These are phyloP conservation scores for Kryptopterus vitreolus DNA, from an alignment of 2,797 vertebrate species.

Conservation along the genomic window DNA sequence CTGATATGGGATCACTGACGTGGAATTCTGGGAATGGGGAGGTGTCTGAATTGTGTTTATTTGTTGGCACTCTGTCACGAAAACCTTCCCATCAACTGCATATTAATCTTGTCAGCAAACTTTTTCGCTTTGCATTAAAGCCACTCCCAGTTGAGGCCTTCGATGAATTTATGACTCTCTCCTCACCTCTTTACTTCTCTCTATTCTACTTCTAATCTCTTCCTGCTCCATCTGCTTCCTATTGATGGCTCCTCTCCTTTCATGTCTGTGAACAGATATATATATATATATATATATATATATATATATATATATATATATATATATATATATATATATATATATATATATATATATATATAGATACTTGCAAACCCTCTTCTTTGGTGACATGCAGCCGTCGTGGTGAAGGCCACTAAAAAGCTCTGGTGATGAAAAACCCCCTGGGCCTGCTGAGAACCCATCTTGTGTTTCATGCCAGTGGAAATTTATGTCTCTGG, in stretches of 20 bases:
- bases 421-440: conserved; percentile 66
- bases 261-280: conserved; percentile 10
- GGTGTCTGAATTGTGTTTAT: conserved; percentile 91
- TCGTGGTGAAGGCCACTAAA: conserved; percentile 64
- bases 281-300: no score
- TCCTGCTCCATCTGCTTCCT: conserved; percentile 33
- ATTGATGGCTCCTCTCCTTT: conserved; percentile 15
- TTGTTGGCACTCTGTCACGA: conserved; percentile 89
- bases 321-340: no score
- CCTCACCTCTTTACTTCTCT: conserved; percentile 51
- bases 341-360: no score
- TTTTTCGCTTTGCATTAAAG: conserved; percentile 62
- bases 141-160: conserved; percentile 34
- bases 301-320: no score
- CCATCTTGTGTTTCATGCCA: conserved; percentile 71
- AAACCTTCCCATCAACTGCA: conserved; percentile 87
- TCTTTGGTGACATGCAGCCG: conserved; percentile 65
- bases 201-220: conserved; percentile 32
- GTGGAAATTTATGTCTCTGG: conserved; percentile 66
- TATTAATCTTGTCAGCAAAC: conserved; percentile 88
- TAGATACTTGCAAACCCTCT: conserved; percentile 16
- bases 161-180: conserved; percentile 68
- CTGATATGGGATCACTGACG: conserved; percentile 68
- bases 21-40: conserved; percentile 73
- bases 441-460: conserved; percentile 65